Percentiles rank a stretch among this genome's conserved stretches.
These are phyloP conservation scores for Agrilus biguttatus DNA, from an alignment of 2,888 invertebrate genomes.

Conservation along the genomic window DNA sequence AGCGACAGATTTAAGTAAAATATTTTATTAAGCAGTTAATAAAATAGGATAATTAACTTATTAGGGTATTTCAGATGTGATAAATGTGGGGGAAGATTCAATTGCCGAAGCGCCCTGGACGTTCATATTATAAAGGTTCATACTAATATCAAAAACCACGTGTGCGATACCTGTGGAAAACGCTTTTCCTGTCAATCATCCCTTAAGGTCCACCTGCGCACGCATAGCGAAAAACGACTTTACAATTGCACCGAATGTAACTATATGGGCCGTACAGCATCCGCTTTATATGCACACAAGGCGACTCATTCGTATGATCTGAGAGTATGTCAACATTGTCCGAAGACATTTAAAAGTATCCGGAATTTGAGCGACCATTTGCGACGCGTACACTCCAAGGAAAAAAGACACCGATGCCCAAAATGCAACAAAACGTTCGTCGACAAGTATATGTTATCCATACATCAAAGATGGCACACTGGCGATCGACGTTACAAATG, in stretches of 20 bases:
- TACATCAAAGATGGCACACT: constrained; percentile 20
- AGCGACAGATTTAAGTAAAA: constrained; percentile 16
- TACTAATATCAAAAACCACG: constrained; percentile 19
- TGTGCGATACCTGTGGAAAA: constrained; percentile 22
- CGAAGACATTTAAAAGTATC: constrained; percentile 21
- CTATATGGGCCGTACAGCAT: constrained; percentile 21
- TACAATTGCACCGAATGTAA: constrained; percentile 19
- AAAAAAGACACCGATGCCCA: constrained; percentile 19
- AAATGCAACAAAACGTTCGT: constrained; percentile 21
- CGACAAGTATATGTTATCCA: constrained; percentile 19
- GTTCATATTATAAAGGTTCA: constrained; percentile 21
- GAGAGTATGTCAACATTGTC: constrained; percentile 21
- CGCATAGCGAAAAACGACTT: constrained; percentile 18
- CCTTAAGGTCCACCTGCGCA: constrained; percentile 18
- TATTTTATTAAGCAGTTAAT: not conserved
- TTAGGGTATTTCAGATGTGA: constrained; percentile 14
- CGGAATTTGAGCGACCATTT: constrained; percentile 20
- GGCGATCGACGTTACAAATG: constrained; percentile 21
- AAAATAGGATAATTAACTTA: not conserved
- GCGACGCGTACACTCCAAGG: constrained; percentile 17
- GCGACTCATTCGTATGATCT: constrained; percentile 19
- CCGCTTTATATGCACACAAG: constrained; percentile 22
- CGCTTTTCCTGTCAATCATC: constrained; percentile 18
- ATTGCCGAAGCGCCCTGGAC: constrained; percentile 16
- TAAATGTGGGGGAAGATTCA: constrained; percentile 16